Evolutionary conservation across 2,113 vertebrate species (phyloP), one percentile per base, ranked within the genome.

Genomic region (Barnardius zonarius): DNA sequence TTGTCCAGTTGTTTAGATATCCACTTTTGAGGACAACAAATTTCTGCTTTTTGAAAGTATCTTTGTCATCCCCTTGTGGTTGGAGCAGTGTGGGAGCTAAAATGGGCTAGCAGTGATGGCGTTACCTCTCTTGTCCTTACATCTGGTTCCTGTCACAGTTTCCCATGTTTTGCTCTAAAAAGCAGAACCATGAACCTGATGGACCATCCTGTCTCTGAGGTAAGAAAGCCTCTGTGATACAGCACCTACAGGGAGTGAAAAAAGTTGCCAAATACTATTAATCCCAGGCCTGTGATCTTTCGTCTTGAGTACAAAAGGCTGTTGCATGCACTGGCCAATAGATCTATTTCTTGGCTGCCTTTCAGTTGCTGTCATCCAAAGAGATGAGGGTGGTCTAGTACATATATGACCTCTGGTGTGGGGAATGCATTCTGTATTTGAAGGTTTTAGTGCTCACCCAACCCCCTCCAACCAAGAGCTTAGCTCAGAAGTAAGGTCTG

Each of bases 341-440:
- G 35, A 73, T 69, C 54, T 95, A 2, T 66, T 76, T 59, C 41
- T 86, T 51, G 79, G 70, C 44, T 92, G 68, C 48, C 37, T 90
- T 90, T 93, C 78, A 73, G 2, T 17, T 83, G 67, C 33, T 69
- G 33, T 94, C 57, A 80, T 83, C 25, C 41, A 83, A 72, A 27
- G 52, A 94, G 48, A 57, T 69, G 82, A 90, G 88, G 67, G 95
- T 88, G 83, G 88, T 95, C 94, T 80, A 43, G 49, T 6, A 52
- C 4, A 28, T 41, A 31, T 23, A 31, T 83, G 75, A 88, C 63
- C 85, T 86, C 57, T 74, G 54, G 49, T n/a, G 1, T 31, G 76
- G 31, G 17, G 54, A 93, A 80, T 5, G 10, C 24, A 69, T 83
- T 95, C 48, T 62, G 15, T 41, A 49, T 76, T 86, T 92, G 14